Conservation (phyloP, 2,888 invertebrate species). For the Syrista parreyssii region DNA sequence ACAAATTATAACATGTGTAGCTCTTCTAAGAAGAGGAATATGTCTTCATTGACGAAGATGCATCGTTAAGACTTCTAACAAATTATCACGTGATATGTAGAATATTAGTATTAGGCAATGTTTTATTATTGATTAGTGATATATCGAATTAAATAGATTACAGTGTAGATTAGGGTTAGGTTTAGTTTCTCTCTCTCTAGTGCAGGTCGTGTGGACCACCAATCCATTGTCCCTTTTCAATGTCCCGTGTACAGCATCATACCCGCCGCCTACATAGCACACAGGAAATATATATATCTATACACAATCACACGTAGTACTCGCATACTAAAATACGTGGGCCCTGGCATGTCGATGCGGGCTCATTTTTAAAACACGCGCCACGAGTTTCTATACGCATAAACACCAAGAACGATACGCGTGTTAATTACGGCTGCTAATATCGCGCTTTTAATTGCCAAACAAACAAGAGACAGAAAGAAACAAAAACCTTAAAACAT, state of each 20-base stretch:
- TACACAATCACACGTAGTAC: background rate
- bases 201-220: constrained; percentile 41
- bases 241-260: background rate
- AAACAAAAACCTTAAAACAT: background rate
- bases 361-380: background rate
- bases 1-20: constrained; percentile 46
- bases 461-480: background rate
- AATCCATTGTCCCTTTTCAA: too few relatives aligned
- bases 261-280: background rate
- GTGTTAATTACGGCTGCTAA: background rate
- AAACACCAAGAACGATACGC: background rate
- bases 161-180: constrained; percentile 25
- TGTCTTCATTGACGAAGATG: constrained; percentile 55
- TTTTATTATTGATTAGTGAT: constrained; percentile 27
- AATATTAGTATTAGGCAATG: constrained; percentile 34
- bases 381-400: background rate
- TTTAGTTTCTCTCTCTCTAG: constrained; percentile 33
- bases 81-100: constrained; percentile 55
- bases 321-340: background rate
- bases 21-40: constrained; percentile 51
- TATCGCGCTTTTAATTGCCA: constrained; percentile 7
- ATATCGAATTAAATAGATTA: background rate
- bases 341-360: background rate
- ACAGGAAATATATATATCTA: background rate
- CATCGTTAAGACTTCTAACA: constrained; percentile 58